Base-by-base conservation (phyloP, 2,797 vertebrate species). In the Gallinago solitaria region DNA sequence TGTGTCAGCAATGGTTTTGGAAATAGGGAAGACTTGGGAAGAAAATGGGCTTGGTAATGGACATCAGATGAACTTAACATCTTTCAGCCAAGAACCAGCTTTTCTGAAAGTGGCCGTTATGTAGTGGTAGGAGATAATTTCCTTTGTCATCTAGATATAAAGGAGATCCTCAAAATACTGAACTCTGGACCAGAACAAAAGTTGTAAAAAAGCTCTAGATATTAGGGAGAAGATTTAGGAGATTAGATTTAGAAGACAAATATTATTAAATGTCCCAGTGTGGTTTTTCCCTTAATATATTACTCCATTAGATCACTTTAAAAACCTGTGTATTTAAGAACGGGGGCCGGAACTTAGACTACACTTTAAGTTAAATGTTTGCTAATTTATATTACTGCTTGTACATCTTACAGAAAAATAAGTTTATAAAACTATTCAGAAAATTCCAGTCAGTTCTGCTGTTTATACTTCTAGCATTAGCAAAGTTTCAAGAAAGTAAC, bases 1-100 rank as follows among this genome's bases (percentile, higher is more conserved):
- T 3, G 28, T 27, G 45, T 15, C 51, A 5, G 3, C 13, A 1
- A 6, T 0, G 24, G 4, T 25, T 1, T 0, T 12, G 1, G 43
- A 25, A 30, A 3, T 4, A 12, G 41, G 50, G 16, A 9, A 2
- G 15, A 2, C 2, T 4, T 4, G 21, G 35, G 21, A 11, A n/a
- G 5, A 9, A 11, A 28, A 4, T 0, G 12, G 53, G 23, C 6
- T 50, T 9, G 30, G 1, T 23, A 7, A 6, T 1, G 14, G 48
- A 0, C 32, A 1, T 2, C 9, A 4, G 47, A 5, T 20, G 17
- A 37, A 21, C 16, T 25, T 16, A 20, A 20, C 17, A 9, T 8
- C 11, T 24, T 5, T 43, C 5, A 7, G 17, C 50, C 17, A 4
- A 10, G 37, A 7, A 15, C 11, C 67, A 11, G 43, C 35, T 50